Evolutionary conservation across 92 coral and sea anemone genomes (phyloP).

Genomic region (Actinostola sp.): DNA sequence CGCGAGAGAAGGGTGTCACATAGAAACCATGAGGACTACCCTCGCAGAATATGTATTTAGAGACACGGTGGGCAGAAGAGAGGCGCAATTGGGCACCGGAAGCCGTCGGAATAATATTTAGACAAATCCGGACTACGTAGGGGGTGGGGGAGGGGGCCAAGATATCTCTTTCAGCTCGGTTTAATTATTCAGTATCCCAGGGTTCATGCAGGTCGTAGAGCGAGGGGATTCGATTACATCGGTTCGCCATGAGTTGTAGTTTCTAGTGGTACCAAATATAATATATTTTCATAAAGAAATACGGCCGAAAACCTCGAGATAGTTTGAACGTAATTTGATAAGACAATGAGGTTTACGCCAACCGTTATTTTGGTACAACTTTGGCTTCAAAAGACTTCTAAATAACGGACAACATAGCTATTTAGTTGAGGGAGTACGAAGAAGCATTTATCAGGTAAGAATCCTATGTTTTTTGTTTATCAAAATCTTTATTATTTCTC

Average conservation of each 20-base stretch:
- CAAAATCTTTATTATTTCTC: constrained; percentile 22
- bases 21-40: too few relatives aligned
- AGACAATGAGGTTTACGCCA: neutral
- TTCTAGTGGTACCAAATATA: constrained; percentile 48
- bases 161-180: neutral
- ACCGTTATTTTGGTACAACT: constrained; percentile 19
- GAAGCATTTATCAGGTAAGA: constrained; percentile 34
- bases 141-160: constrained; percentile 46
- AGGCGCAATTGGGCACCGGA: constrained; percentile 41
- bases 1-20: too few relatives aligned
- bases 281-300: neutral
- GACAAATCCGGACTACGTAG: neutral
- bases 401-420: neutral
- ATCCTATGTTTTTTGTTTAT: constrained; percentile 67
- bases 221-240: neutral
- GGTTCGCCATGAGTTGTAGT: constrained; percentile 5
- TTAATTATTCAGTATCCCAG: constrained; percentile 17
- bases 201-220: constrained; percentile 7
- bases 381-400: constrained; percentile 65
- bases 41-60: too few relatives aligned
- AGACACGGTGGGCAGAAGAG: constrained; percentile 9
- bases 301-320: neutral
- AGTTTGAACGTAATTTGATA: neutral
- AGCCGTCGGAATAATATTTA: constrained; percentile 31
- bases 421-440: neutral